These are phyloP conservation scores for Oxyura jamaicensis DNA, from an alignment of 2,113 vertebrate genomes.

Conservation along the genomic window DNA sequence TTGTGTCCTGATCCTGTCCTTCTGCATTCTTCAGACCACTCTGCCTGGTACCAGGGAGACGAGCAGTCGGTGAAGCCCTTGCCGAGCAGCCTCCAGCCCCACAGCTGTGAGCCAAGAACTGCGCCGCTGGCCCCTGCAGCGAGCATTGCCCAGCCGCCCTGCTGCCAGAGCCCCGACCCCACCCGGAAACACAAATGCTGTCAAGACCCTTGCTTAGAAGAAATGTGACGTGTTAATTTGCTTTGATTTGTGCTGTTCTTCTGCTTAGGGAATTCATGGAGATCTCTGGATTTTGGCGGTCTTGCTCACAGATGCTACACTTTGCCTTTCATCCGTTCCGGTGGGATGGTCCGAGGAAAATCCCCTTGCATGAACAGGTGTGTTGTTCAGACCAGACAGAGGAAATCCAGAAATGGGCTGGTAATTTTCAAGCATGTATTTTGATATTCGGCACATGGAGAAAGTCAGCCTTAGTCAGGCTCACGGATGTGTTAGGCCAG, in stretches of 20 bases:
- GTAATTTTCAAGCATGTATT: background rate
- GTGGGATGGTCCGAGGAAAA: background rate
- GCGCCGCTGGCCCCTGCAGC: accelerated
- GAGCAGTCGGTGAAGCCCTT: background rate
- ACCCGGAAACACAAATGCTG: background rate
- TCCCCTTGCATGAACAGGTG: background rate
- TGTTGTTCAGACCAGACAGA: accelerated
- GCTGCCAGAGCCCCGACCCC: background rate
- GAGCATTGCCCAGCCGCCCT: background rate
- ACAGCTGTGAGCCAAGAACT: background rate
- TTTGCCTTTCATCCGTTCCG: slow-evolving; percentile 1
- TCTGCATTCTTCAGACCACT: background rate
- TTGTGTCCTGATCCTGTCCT: slow-evolving; percentile 21
- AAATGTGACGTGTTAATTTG: background rate
- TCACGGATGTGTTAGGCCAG: background rate
- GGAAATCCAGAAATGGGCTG: background rate
- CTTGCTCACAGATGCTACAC: background rate
- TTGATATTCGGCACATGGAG: background rate
- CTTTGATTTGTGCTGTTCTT: background rate
- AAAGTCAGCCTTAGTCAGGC: background rate
- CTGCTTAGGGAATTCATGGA: background rate
- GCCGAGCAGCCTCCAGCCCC: background rate
- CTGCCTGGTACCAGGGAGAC: background rate
- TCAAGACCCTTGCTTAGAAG: background rate
- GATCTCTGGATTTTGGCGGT: slow-evolving; percentile 8